Conservation (phyloP, 2,113 vertebrate species). For the Oxyura jamaicensis region DNA sequence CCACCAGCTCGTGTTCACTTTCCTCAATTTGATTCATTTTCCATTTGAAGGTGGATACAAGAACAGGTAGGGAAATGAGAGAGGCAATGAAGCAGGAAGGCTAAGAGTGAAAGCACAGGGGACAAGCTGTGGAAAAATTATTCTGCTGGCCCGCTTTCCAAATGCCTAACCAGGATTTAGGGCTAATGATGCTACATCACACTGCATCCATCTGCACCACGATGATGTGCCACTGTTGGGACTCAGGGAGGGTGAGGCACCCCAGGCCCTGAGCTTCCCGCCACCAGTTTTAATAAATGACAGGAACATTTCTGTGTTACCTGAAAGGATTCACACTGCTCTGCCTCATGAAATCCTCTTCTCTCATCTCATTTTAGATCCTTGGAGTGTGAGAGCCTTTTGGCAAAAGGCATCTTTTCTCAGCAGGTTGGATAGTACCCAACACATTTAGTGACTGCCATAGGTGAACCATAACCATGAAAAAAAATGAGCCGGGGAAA, state of each 20-base stretch:
- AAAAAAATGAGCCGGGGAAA: background rate
- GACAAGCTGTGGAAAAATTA: background rate
- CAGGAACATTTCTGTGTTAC: background rate
- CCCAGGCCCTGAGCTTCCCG: background rate
- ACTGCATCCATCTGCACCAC: background rate
- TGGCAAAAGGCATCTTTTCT: background rate
- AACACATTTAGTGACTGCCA: background rate
- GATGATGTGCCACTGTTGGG: accelerated
- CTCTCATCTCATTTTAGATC: background rate
- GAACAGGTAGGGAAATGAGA: background rate
- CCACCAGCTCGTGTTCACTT: background rate
- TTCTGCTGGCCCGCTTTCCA: background rate
- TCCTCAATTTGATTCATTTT: background rate
- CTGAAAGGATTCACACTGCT: background rate
- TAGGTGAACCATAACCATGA: background rate
- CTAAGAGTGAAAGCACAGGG: background rate
- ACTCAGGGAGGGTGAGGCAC: background rate
- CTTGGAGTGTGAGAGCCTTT: background rate
- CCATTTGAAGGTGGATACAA: background rate
- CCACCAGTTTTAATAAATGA: background rate
- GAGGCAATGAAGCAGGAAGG: background rate
- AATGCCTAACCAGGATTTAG: background rate
- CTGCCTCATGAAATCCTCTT: background rate
- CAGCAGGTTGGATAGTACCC: background rate
- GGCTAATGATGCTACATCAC: background rate